Conservation (phyloP, 2,113 vertebrate genomes). For the Grammomys dolichurus region DNA sequence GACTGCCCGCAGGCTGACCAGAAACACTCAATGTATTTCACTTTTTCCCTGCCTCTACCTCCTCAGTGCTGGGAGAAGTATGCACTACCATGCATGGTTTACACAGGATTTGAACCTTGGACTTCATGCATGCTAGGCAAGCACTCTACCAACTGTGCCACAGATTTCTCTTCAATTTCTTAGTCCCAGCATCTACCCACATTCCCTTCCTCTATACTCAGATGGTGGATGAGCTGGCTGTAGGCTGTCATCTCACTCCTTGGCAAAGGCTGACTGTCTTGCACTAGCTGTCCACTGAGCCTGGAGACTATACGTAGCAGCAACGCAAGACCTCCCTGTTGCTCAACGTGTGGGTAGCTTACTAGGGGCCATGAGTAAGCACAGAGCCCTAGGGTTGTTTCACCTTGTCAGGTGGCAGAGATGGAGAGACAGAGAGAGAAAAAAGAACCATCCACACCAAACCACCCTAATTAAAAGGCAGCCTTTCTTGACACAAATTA, state of each 20-base stretch:
- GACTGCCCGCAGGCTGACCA: background rate
- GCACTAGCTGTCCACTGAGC: background rate
- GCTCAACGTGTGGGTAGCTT: background rate
- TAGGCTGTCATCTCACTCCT: background rate
- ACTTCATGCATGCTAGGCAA: background rate
- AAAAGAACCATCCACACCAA: background rate
- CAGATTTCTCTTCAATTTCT: background rate
- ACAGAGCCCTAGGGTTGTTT: background rate
- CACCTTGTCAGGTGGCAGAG: background rate
- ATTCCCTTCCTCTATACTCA: background rate
- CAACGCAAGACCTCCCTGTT: fast-evolving
- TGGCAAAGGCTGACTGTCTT: background rate
- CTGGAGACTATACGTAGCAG: fast-evolving
- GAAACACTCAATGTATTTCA: background rate
- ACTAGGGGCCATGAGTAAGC: background rate
- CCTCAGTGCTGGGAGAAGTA: background rate
- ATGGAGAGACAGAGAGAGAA: background rate
- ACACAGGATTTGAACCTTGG: background rate
- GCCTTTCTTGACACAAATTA: constrained; percentile 70
- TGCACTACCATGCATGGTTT: background rate
- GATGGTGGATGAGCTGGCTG: background rate
- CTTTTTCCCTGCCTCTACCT: background rate
- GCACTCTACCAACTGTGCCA: background rate
- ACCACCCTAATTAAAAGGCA: constrained; percentile 69
- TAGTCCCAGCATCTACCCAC: background rate